Evolutionary conservation across 2,113 vertebrate species (phyloP).

Genomic region (Promerops cafer): DNA sequence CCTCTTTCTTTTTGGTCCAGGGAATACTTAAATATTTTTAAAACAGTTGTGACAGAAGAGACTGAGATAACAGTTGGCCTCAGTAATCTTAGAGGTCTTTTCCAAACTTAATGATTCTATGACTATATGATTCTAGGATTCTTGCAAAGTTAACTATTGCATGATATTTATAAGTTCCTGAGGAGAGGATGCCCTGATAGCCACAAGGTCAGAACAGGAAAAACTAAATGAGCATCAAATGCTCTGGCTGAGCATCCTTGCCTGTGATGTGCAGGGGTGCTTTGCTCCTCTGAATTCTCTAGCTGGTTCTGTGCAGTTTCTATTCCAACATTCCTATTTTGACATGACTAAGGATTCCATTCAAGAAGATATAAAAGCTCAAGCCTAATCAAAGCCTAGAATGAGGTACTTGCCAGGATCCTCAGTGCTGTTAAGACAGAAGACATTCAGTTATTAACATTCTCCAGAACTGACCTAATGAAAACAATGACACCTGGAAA

Average conservation of each 20-base stretch:
- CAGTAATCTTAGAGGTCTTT: not conserved
- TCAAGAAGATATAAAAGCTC: not conserved
- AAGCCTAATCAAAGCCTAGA: not conserved
- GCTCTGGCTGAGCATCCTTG: not conserved
- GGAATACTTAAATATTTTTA: not conserved
- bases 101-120: not conserved
- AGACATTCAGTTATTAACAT: not conserved
- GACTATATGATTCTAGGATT: not conserved
- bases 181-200: accelerated
- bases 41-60: not conserved
- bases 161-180: not conserved
- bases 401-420: not conserved
- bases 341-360: not conserved
- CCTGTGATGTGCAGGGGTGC: not conserved
- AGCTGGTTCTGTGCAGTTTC: not conserved
- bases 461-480: not conserved
- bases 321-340: not conserved
- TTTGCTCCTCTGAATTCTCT: not conserved
- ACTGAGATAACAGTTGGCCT: not conserved
- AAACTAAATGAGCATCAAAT: not conserved
- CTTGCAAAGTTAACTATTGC: not conserved
- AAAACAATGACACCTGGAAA: not conserved
- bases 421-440: not conserved
- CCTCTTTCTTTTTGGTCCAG: not conserved
- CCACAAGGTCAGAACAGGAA: not conserved